phyloP scores from a whole-genome alignment of 2,888 invertebrate species.

The Coronaproctus castanopsis region DNA sequence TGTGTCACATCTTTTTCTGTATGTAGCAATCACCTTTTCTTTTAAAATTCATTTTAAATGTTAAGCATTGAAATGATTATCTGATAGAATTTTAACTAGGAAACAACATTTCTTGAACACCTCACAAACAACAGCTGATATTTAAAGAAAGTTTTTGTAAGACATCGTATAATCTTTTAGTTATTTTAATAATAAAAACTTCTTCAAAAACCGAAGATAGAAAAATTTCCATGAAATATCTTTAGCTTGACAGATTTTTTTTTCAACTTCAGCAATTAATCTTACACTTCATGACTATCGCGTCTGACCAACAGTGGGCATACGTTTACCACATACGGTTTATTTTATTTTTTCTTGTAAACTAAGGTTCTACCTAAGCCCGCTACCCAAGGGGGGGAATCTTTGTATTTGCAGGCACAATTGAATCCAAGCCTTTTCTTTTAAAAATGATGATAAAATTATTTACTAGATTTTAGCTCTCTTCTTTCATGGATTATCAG shows the following conservation, averaged over 20 bases:
- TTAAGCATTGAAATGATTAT: background rate
- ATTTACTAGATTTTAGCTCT: too few relatives aligned
- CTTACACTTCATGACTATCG: background rate
- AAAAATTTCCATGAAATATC: background rate
- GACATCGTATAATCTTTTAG: background rate
- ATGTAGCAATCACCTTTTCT: background rate
- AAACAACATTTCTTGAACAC: background rate
- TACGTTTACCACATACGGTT: background rate
- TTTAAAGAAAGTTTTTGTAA: background rate
- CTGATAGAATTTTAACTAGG: background rate
- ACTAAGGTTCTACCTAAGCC: too few relatives aligned
- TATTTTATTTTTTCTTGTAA: too few relatives aligned
- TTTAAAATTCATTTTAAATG: background rate
- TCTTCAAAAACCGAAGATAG: background rate
- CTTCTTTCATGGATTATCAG: too few relatives aligned
- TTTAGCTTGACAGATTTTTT: background rate
- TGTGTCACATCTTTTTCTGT: background rate
- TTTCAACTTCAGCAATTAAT: background rate
- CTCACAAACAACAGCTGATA: background rate
- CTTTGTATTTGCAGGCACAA: too few relatives aligned
- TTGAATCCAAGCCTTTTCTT: too few relatives aligned
- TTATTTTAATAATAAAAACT: background rate
- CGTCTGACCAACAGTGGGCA: background rate
- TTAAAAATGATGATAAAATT: too few relatives aligned
- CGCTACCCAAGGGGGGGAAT: too few relatives aligned